Conservation (phyloP, 2,113 vertebrate species). For the Sinocyclocheilus rhinocerous region DNA sequence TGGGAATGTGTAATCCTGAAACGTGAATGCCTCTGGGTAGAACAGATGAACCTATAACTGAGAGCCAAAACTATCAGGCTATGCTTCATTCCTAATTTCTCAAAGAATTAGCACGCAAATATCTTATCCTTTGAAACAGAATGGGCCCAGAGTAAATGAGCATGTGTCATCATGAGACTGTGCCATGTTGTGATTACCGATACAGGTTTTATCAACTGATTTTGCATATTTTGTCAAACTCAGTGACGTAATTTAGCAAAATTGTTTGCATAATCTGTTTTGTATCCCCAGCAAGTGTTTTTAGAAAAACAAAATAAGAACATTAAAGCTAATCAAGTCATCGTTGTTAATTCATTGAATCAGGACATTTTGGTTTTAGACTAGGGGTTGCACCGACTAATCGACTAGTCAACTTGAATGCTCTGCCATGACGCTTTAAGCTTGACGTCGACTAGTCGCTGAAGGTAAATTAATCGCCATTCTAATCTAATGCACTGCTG, state of each 20-base stretch:
- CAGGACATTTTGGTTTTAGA: background rate
- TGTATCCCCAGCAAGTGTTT: no score
- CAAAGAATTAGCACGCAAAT: background rate
- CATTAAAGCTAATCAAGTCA: no score
- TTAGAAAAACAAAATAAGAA: no score
- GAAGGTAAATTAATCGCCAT: no score
- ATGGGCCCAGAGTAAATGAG: background rate
- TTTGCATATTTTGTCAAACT: background rate
- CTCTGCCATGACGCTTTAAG: no score
- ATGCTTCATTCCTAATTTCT: slow-evolving; percentile 25
- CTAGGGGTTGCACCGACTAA: no score
- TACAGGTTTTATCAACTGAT: background rate
- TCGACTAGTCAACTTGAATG: no score
- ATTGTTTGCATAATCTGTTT: background rate
- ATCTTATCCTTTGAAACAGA: slow-evolving; percentile 14
- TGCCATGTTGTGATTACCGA: background rate
- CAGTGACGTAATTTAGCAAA: no score
- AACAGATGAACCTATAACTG: slow-evolving; percentile 32
- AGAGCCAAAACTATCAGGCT: slow-evolving; percentile 27
- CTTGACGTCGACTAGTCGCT: no score
- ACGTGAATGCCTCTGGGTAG: slow-evolving; percentile 35
- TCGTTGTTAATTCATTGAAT: background rate
- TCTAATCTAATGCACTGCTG: no score
- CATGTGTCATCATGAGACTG: slow-evolving; percentile 1
- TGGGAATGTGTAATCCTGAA: slow-evolving; percentile 37